phyloP scores from a whole-genome alignment of 1,140 invertebrate species.

The Hyphantria cunea region DNA sequence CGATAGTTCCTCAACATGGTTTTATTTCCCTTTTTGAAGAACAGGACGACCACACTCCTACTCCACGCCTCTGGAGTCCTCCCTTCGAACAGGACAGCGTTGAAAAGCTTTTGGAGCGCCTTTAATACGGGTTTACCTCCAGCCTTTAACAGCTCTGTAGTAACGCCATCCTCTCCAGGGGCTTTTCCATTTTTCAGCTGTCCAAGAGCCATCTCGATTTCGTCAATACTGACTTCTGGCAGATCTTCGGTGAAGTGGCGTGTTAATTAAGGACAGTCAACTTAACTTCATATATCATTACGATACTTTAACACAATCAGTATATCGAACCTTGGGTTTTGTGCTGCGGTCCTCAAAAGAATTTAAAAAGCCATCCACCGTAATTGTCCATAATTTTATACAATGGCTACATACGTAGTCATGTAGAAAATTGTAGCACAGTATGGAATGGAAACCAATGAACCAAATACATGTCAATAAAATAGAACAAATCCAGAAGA shows the following conservation, averaged over 20 bases:
- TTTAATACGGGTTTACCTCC: no score
- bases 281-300: not conserved
- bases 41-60: no score
- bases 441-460: not conserved
- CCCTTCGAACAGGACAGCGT: no score
- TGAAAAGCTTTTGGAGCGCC: no score
- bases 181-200: no score
- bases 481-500: not conserved
- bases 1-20: no score
- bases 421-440: slow-evolving; percentile 1
- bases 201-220: no score
- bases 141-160: no score
- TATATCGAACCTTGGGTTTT: not conserved
- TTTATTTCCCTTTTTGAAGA: no score
- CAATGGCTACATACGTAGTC: slow-evolving; percentile 4
- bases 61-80: no score
- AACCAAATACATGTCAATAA: not conserved
- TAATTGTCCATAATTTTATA: not conserved
- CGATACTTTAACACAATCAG: not conserved
- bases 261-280: not conserved
- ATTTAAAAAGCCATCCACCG: slow-evolving; percentile 1
- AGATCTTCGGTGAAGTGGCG: not conserved
- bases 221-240: no score
- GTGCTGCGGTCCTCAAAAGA: slow-evolving; percentile 1
- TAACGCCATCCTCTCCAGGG: no score